Evolutionary conservation across 1,140 invertebrate genomes (phyloP).

Genomic region (Tribolium castaneum): DNA sequence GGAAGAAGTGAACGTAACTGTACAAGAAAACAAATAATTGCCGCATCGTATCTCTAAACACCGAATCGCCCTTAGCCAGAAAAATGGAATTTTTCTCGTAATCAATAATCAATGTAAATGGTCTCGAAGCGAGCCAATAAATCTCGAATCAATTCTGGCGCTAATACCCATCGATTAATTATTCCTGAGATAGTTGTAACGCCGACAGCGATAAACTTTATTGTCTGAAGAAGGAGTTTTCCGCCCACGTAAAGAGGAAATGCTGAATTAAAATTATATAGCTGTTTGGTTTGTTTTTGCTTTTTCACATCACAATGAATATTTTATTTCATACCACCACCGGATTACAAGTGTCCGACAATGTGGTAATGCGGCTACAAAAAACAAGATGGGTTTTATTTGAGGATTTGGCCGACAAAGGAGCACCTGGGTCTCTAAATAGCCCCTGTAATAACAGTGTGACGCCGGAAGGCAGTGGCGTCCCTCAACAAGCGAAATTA

Average conservation of each 20-base stretch:
- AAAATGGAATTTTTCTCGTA: conserved; percentile 19
- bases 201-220: conserved; percentile 27
- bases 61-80: conserved; percentile 17
- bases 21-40: conserved; percentile 38
- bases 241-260: conserved; percentile 9
- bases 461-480: conserved; percentile 9
- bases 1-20: conserved; percentile 35
- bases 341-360: conserved; percentile 27
- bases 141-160: conserved; percentile 14
- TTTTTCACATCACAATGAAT: neutral
- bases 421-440: conserved; percentile 40
- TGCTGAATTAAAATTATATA: conserved; percentile 20
- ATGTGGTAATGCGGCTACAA: conserved; percentile 7
- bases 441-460: conserved; percentile 18
- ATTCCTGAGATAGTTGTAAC: neutral
- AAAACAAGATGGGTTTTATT: conserved; percentile 41
- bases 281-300: conserved; percentile 17
- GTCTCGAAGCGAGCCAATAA: neutral
- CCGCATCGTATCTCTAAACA: conserved; percentile 35
- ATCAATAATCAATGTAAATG: conserved; percentile 32
- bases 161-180: conserved; percentile 29
- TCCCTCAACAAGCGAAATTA: neutral
- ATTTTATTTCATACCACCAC: conserved; percentile 26
- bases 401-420: conserved; percentile 45
- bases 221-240: neutral